A percentile compares a stretch with the other conserved stretches of the same genome.
phyloP scores from a whole-genome alignment of 2,888 invertebrate genomes.

The Galerucella nymphaeae region DNA sequence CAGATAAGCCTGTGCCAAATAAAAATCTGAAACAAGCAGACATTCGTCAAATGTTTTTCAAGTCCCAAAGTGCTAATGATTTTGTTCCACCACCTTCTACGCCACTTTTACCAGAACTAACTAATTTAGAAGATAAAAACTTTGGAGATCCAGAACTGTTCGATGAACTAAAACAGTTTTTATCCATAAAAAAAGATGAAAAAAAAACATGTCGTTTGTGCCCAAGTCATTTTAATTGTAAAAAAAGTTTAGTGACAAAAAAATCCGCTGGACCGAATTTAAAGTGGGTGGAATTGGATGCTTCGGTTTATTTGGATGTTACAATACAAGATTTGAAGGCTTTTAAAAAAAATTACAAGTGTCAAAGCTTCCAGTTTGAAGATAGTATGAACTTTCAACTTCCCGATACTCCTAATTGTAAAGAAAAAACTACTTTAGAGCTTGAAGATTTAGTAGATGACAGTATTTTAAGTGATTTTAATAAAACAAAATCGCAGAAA shows the following conservation, averaged over 20 bases:
- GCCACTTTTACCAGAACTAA: conserved; percentile 55
- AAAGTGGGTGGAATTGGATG: conserved; percentile 46
- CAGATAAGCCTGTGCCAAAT: conserved; percentile 32
- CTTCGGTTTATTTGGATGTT: conserved; percentile 50
- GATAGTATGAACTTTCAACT: conserved; percentile 33
- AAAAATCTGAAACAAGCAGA: conserved; percentile 67
- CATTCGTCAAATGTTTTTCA: conserved; percentile 69
- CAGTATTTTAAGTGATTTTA: conserved; percentile 31
- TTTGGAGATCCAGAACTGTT: conserved; percentile 65
- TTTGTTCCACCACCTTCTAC: conserved; percentile 60
- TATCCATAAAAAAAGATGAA: conserved; percentile 47
- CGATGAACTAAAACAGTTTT: conserved; percentile 61
- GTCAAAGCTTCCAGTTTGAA: conserved; percentile 30
- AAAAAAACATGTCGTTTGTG: conserved; percentile 65
- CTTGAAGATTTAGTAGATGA: conserved; percentile 34
- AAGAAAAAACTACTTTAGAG: conserved; percentile 40
- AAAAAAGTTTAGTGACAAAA: conserved; percentile 40
- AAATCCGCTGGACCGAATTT: conserved; percentile 8
- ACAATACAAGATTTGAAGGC: conserved; percentile 51
- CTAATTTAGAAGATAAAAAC: conserved; percentile 24
- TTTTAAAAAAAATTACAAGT: conserved; percentile 46
- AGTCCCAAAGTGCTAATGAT: conserved; percentile 65
- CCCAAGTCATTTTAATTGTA: conserved; percentile 65
- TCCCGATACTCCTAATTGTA: conserved; percentile 36
- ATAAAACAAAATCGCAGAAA: conserved; percentile 37